Evolutionary conservation across 2,113 vertebrate species (phyloP).

Genomic region (Rhegmatorhina hoffmannsi): DNA sequence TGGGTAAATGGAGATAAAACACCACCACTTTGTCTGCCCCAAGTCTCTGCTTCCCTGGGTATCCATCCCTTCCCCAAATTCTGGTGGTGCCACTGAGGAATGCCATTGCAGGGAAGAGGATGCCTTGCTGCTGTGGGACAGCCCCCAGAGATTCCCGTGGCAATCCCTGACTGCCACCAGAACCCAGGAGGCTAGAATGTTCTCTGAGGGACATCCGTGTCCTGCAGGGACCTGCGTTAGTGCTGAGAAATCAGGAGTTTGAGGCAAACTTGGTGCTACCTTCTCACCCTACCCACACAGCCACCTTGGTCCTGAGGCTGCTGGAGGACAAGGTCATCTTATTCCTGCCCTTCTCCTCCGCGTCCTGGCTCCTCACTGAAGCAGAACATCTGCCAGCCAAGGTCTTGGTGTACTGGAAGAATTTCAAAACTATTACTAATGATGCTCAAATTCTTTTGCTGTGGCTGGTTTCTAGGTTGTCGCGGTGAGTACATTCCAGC

Average conservation of each 20-base stretch:
- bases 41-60: neutral
- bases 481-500: neutral
- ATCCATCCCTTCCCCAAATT: neutral
- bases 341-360: neutral
- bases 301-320: accelerated
- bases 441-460: neutral
- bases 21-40: neutral
- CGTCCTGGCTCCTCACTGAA: neutral
- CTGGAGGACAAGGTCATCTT: neutral
- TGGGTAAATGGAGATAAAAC: neutral
- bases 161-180: accelerated
- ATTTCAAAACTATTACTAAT: neutral
- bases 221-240: neutral
- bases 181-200: accelerated
- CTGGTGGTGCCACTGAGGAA: neutral
- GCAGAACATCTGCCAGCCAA: neutral
- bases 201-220: neutral
- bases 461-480: neutral
- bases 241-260: neutral
- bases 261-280: neutral
- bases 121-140: neutral
- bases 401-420: neutral
- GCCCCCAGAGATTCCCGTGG: neutral
- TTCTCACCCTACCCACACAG: too few relatives aligned
- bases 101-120: neutral